phyloP scores from a whole-genome alignment of 2,888 invertebrate genomes.

The Amphipyra berbera region DNA sequence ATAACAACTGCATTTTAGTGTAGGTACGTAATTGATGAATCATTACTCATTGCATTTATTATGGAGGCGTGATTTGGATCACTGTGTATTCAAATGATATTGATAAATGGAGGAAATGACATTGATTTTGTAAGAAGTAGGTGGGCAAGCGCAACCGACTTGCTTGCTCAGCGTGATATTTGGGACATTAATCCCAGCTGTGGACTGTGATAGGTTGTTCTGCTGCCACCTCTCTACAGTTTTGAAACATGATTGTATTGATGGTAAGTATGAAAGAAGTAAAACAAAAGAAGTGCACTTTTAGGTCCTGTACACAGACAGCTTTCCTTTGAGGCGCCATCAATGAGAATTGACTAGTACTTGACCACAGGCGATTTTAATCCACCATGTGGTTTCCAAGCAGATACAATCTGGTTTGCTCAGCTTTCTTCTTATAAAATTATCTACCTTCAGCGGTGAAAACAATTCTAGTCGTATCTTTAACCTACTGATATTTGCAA shows the following conservation, averaged over 20 bases:
- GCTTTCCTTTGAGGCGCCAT: slow-evolving; percentile 7
- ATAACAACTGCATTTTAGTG: slow-evolving; percentile 28
- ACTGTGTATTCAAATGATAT: slow-evolving; percentile 27
- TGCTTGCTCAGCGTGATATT: too few species aligned
- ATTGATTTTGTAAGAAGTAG: slow-evolving; percentile 16
- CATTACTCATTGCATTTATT: slow-evolving; percentile 35
- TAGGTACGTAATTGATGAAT: slow-evolving; percentile 29
- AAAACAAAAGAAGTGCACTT: too few species aligned
- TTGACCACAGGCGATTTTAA: slow-evolving; percentile 27
- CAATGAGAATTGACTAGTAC: slow-evolving; percentile 10
- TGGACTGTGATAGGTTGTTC: too few species aligned
- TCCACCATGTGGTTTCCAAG: slow-evolving; percentile 16
- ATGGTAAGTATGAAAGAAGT: too few species aligned
- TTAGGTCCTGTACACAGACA: slow-evolving; percentile 1
- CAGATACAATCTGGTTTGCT: slow-evolving; percentile 20
- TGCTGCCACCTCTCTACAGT: too few species aligned
- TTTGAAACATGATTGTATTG: too few species aligned
- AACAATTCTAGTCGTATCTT: slow-evolving; percentile 17
- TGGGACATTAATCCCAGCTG: too few species aligned
- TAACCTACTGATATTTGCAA: slow-evolving; percentile 37
- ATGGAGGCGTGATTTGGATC: slow-evolving; percentile 23
- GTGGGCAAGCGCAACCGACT: too few species aligned
- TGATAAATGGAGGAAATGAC: slow-evolving; percentile 27
- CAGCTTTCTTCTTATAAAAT: slow-evolving; percentile 33
- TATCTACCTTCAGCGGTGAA: slow-evolving; percentile 26